phyloP scores from a whole-genome alignment of 37 sponge, comb jelly and placozoan species.

The Haliclona indistincta region DNA sequence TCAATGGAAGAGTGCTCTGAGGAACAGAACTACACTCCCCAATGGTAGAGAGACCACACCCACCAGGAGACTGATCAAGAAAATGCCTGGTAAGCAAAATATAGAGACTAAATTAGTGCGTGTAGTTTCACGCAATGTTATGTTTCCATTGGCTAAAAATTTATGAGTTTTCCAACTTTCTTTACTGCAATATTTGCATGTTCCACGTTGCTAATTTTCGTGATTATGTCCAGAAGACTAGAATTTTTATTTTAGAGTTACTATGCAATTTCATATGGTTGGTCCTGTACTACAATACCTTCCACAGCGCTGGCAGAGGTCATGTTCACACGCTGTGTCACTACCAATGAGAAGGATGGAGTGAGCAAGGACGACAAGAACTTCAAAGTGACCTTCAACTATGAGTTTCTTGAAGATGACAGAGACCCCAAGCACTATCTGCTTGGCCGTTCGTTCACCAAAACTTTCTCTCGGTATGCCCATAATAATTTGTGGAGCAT shows the following conservation, averaged over 20 bases:
- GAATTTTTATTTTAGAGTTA: no score
- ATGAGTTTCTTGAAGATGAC: constrained; percentile 78
- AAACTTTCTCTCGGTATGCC: not conserved
- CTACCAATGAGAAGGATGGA: constrained; percentile 45
- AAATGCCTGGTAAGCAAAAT: constrained; percentile 75
- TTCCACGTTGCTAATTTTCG: not conserved
- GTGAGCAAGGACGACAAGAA: constrained; percentile 35
- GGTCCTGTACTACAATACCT: not conserved
- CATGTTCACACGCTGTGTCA: constrained; percentile 81
- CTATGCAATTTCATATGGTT: not conserved
- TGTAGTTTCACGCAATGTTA: no score
- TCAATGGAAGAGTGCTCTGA: constrained; percentile 67
- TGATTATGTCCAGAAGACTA: no score
- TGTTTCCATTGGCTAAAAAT: no score
- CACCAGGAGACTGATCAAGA: constrained; percentile 74
- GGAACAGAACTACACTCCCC: constrained; percentile 32
- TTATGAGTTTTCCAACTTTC: no score
- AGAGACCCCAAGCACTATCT: constrained; percentile 5
- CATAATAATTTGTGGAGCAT: not conserved
- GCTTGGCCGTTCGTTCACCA: not conserved
- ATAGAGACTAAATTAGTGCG: not conserved
- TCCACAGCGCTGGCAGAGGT: constrained; percentile 66
- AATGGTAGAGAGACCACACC: constrained; percentile 51
- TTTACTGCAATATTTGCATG: not conserved
- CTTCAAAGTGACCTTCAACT: constrained; percentile 51